Conservation (phyloP, 2,113 vertebrate species). For the Eptesicus fuscus region DNA sequence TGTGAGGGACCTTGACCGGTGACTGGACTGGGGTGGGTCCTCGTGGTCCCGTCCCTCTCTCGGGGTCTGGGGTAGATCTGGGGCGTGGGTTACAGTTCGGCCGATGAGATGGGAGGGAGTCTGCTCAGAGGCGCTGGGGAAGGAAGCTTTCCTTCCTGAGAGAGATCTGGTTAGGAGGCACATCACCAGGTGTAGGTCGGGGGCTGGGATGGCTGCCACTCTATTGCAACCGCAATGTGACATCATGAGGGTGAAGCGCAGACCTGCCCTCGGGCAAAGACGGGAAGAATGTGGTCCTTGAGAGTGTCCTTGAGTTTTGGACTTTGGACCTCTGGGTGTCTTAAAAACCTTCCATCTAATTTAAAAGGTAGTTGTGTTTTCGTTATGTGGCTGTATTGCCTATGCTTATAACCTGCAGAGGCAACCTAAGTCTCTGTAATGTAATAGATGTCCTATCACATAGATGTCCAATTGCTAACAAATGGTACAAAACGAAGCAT, state of each 20-base stretch:
- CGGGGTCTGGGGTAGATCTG: not conserved
- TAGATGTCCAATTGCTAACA: not conserved
- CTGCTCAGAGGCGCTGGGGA: not conserved
- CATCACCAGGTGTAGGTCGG: not conserved
- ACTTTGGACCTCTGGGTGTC: not conserved
- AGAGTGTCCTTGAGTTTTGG: not conserved
- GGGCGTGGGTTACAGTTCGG: not conserved
- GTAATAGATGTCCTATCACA: not conserved
- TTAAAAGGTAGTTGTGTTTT: not conserved
- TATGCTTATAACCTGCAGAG: not conserved
- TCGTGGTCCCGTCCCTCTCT: accelerated
- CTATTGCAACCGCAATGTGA: not conserved
- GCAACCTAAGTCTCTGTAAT: not conserved
- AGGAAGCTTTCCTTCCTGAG: not conserved
- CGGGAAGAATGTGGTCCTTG: not conserved
- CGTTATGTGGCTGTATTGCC: not conserved
- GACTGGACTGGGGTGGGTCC: not conserved
- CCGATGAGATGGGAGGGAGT: not conserved
- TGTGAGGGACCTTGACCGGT: not conserved
- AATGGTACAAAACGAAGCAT: not conserved
- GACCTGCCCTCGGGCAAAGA: not conserved
- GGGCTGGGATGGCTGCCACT: not conserved
- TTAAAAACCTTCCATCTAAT: not conserved
- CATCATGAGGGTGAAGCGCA: not conserved
- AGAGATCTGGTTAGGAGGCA: not conserved